Evolutionary conservation across 30 jellyfish, hydroid and myxozoan species (phyloP).

Genomic region (Aurelia sp.): DNA sequence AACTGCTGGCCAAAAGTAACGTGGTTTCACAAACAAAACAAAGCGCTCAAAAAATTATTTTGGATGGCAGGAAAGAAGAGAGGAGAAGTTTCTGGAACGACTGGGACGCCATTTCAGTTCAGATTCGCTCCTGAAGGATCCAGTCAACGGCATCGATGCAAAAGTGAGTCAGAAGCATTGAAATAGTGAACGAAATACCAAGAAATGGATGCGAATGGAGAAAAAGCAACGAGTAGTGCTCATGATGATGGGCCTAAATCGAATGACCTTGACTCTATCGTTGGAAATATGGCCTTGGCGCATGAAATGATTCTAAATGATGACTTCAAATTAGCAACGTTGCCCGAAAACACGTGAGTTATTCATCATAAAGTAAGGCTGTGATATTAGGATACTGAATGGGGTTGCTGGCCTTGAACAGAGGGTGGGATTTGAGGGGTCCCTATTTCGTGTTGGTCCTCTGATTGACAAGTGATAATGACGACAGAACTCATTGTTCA

Average conservation of each 20-base stretch:
- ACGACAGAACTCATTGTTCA: no score
- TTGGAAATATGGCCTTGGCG: slow-evolving; percentile 90
- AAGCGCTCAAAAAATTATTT: neutral
- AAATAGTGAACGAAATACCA: neutral
- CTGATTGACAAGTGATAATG: no score
- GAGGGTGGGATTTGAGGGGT: no score
- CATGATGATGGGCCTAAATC: slow-evolving; percentile 25
- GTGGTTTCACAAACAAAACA: slow-evolving; percentile 41
- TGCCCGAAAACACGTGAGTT: slow-evolving; percentile 73
- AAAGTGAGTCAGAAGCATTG: neutral
- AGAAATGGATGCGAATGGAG: neutral
- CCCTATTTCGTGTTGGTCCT: no score
- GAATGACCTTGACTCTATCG: slow-evolving; percentile 46
- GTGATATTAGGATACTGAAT: no score
- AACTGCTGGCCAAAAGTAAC: slow-evolving; percentile 49
- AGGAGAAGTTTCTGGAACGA: neutral
- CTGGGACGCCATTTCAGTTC: neutral
- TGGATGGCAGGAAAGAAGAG: neutral
- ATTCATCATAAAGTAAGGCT: neutral
- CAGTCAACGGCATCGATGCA: no score
- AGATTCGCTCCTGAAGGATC: neutral
- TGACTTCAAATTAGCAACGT: slow-evolving; percentile 57
- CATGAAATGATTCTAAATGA: slow-evolving; percentile 87
- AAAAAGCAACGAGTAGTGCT: no score
- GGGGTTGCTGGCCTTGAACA: no score